Conservation (phyloP, 1,140 invertebrate genomes). For the Zaprionus davidi region DNA sequence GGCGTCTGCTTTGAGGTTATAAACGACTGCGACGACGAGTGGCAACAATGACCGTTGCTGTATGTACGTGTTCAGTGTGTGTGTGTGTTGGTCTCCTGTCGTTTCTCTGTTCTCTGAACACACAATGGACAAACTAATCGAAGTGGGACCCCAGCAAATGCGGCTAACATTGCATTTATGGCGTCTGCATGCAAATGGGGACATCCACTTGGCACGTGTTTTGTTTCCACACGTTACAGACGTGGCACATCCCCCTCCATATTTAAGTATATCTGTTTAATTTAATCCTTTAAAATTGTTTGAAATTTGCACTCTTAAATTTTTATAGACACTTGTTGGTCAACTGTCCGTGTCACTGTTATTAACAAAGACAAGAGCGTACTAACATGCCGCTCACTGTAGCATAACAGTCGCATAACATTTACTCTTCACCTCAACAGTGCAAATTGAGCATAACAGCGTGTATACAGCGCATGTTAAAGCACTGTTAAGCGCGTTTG, state of each 20-base stretch:
- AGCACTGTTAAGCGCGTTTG: not conserved
- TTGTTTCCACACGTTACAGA: slow-evolving; percentile 46
- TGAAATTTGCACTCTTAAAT: slow-evolving; percentile 6
- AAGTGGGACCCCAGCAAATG: slow-evolving; percentile 45
- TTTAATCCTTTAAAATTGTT: not conserved
- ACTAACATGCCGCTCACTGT: slow-evolving; percentile 2
- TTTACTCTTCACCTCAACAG: not conserved
- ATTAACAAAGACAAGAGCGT: not conserved
- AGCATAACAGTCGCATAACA: not conserved
- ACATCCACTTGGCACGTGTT: slow-evolving; percentile 56
- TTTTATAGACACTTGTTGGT: slow-evolving; percentile 64
- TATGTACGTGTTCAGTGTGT: slow-evolving; percentile 5
- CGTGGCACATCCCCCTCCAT: not conserved
- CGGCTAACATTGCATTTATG: slow-evolving; percentile 62
- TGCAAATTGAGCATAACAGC: slow-evolving; percentile 20
- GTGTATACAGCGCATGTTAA: not conserved
- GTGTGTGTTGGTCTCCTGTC: slow-evolving; percentile 10
- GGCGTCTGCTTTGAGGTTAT: slow-evolving; percentile 75
- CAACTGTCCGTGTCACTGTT: slow-evolving; percentile 21
- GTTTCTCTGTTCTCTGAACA: not conserved
- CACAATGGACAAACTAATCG: slow-evolving; percentile 66
- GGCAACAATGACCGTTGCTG: slow-evolving; percentile 62
- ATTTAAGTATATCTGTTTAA: not conserved
- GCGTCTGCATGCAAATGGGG: slow-evolving; percentile 71
- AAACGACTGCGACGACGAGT: slow-evolving; percentile 39